phyloP scores from a whole-genome alignment of 2,888 invertebrate species.

The Zootermopsis nevadensis region DNA sequence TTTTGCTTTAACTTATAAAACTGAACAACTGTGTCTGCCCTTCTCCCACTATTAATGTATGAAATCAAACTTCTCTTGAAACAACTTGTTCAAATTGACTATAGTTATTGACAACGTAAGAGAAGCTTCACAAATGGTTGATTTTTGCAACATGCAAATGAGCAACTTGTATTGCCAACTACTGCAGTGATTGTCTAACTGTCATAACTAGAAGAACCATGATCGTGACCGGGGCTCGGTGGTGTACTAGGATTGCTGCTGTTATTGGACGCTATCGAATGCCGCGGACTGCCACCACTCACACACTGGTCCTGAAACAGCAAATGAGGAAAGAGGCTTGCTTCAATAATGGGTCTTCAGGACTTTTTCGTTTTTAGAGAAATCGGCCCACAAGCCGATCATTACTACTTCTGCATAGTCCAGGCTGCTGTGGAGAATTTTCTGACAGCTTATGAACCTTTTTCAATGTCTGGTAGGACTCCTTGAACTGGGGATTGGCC shows the following conservation, averaged over 20 bases:
- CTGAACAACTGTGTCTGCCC: not conserved
- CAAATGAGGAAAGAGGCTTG: not conserved
- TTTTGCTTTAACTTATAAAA: slow-evolving; percentile 10
- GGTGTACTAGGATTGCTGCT: slow-evolving; percentile 80
- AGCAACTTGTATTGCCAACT: slow-evolving; percentile 17
- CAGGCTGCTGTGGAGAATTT: no score
- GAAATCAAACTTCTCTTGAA: not conserved
- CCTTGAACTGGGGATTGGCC: no score
- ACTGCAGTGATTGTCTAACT: slow-evolving; percentile 63
- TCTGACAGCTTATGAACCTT: no score
- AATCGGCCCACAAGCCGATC: no score
- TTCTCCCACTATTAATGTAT: not conserved
- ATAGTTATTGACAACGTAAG: not conserved
- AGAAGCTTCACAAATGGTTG: not conserved
- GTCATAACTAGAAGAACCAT: slow-evolving; percentile 75
- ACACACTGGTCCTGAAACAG: slow-evolving; percentile 54
- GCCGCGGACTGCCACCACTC: slow-evolving; percentile 72
- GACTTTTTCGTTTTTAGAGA: no score
- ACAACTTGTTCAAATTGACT: no score
- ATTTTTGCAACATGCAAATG: not conserved
- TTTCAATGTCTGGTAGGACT: no score
- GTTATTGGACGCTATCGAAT: slow-evolving; percentile 79
- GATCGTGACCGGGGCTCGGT: slow-evolving; percentile 75
- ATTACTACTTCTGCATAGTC: no score
- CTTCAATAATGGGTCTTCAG: no score